phyloP scores from a whole-genome alignment of 2,888 invertebrate genomes.

The Tinea trinotella region DNA sequence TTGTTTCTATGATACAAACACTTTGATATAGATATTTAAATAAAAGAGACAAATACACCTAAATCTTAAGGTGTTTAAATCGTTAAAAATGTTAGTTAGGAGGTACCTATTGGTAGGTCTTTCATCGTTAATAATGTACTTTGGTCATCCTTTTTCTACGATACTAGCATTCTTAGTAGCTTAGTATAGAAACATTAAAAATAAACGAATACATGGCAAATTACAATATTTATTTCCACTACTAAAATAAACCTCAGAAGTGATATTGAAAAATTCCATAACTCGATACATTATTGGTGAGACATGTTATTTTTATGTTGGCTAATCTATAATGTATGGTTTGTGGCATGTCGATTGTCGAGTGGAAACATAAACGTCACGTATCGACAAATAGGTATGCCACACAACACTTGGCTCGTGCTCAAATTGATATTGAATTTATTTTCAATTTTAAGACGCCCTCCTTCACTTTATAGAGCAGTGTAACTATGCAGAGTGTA shows the following conservation, averaged over 20 bases:
- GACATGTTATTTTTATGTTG: neutral
- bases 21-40: too few species aligned
- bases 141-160: too few species aligned
- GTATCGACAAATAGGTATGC: constrained; percentile 54
- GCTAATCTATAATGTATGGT: neutral
- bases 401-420: constrained; percentile 63
- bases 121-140: too few species aligned
- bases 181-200: too few species aligned
- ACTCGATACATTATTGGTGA: neutral
- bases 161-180: too few species aligned
- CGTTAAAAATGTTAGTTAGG: too few species aligned
- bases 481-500: constrained; percentile 7
- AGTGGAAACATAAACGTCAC: constrained; percentile 58
- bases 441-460: constrained; percentile 71
- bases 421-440: constrained; percentile 73
- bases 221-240: neutral
- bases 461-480: constrained; percentile 54
- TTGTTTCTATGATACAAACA: too few species aligned
- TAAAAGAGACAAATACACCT: too few species aligned
- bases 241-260: neutral
- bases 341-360: constrained; percentile 30
- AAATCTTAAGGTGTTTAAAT: too few species aligned
- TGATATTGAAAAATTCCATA: neutral
- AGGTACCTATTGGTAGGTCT: too few species aligned
- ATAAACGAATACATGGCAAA: neutral